Conservation (phyloP, 2,888 invertebrate species). For the Prenolepis imparis region DNA sequence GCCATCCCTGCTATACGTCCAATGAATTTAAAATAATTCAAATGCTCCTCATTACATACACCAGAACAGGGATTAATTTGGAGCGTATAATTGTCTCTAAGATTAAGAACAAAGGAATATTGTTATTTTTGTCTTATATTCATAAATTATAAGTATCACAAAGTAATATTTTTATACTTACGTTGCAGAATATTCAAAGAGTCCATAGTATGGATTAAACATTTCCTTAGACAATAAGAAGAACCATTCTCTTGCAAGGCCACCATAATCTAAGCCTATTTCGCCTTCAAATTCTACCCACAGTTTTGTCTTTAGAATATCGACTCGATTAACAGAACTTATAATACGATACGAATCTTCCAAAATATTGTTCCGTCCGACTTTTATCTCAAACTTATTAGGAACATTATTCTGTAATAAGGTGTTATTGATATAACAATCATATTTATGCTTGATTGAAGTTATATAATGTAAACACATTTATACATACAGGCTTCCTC, state of each 20-base stretch:
- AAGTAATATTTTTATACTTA: conserved; percentile 86
- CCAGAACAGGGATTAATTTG: conserved; percentile 99
- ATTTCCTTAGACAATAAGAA: conserved; percentile 99
- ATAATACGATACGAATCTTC: conserved; percentile 99
- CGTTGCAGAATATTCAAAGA: conserved; percentile 99
- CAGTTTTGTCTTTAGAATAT: conserved; percentile 97
- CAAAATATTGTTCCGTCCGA: conserved; percentile 95
- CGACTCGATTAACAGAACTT: conserved; percentile 95
- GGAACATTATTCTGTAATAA: conserved; percentile 95
- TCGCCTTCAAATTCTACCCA: conserved; percentile 99
- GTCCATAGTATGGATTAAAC: conserved; percentile 99
- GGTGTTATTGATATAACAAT: conserved; percentile 38
- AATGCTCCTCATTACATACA: conserved; percentile 98
- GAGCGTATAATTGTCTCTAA: conserved; percentile 98
- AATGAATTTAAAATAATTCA: conserved; percentile 99
- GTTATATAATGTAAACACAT: conserved; percentile 6
- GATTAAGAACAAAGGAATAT: conserved; percentile 71
- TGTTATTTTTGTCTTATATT: background rate
- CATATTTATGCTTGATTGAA: background rate
- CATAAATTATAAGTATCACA: background rate
- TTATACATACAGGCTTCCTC: conserved; percentile 93
- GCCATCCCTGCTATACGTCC: conserved; percentile 99
- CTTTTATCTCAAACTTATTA: conserved; percentile 99
- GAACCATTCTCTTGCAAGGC: conserved; percentile 99
- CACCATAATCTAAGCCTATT: conserved; percentile 98